phyloP scores from a whole-genome alignment of 2,113 vertebrate species.

The Lathamus discolor region DNA sequence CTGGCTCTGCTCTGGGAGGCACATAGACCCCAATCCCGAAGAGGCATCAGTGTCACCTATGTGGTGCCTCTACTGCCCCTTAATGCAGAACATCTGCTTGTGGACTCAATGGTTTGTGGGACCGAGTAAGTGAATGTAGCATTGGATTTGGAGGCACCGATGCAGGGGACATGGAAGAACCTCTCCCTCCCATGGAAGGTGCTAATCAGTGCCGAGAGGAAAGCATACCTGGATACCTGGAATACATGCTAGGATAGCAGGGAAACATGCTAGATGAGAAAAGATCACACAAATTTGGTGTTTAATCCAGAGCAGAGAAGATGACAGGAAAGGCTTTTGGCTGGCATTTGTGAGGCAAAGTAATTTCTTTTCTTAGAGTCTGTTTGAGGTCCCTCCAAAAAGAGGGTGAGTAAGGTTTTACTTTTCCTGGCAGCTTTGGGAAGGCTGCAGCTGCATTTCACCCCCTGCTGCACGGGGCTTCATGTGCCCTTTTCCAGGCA shows the following conservation, averaged over 20 bases:
- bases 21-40: background rate
- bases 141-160: accelerated
- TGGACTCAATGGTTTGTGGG: background rate
- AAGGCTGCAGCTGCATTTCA: background rate
- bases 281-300: background rate
- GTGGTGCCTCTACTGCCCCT: accelerated
- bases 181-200: background rate
- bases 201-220: background rate
- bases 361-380: background rate
- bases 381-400: background rate
- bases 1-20: background rate
- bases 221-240: background rate
- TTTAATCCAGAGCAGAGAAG: background rate
- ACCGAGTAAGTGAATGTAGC: background rate
- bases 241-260: background rate
- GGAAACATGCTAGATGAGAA: background rate
- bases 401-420: background rate
- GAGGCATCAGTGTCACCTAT: accelerated
- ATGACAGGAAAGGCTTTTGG: background rate
- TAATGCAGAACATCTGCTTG: background rate
- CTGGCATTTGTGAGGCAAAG: background rate
- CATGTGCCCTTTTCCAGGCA: accelerated
- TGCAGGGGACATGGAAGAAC: background rate
- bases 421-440: background rate
- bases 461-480: background rate